phyloP scores from a whole-genome alignment of 2,888 invertebrate genomes.

The Ophion costatus region DNA sequence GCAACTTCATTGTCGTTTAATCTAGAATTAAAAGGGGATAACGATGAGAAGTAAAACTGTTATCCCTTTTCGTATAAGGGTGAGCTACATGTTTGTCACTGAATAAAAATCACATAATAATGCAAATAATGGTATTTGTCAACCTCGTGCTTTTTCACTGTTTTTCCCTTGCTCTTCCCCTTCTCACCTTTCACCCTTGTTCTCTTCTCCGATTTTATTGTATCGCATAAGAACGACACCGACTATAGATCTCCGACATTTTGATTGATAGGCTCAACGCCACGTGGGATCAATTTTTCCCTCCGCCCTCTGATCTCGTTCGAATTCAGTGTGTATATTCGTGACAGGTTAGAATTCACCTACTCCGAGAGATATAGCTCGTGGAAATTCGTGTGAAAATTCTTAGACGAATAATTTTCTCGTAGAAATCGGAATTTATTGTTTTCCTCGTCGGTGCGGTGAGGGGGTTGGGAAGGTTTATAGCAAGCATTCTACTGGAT shows the following conservation, averaged over 20 bases:
- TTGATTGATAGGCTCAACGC: conserved; percentile 76
- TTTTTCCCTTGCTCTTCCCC: conserved; percentile 63
- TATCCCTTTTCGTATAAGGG: too few species aligned
- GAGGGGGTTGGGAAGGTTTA: conserved; percentile 22
- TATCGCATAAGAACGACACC: conserved; percentile 73
- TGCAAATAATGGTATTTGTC: background rate
- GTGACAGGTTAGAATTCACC: conserved; percentile 10
- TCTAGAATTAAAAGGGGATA: background rate
- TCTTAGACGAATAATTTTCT: conserved; percentile 43
- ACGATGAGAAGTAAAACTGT: background rate
- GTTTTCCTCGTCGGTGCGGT: conserved; percentile 17
- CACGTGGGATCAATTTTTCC: conserved; percentile 40
- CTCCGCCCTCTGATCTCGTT: background rate
- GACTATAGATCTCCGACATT: conserved; percentile 70
- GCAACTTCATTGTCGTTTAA: too few species aligned
- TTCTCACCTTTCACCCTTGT: background rate
- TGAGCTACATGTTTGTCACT: too few species aligned
- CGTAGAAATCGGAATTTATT: conserved; percentile 54
- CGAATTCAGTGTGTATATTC: background rate
- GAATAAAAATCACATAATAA: too few species aligned
- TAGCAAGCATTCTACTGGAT: conserved; percentile 32
- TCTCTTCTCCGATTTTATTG: conserved; percentile 74
- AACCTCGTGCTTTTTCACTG: too few species aligned
- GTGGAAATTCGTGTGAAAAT: conserved; percentile 41
- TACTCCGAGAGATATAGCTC: background rate